A percentile compares a stretch with the other conserved stretches of the same genome.
phyloP scores from a whole-genome alignment of 1,140 invertebrate species.

The Sitodiplosis mosellana region DNA sequence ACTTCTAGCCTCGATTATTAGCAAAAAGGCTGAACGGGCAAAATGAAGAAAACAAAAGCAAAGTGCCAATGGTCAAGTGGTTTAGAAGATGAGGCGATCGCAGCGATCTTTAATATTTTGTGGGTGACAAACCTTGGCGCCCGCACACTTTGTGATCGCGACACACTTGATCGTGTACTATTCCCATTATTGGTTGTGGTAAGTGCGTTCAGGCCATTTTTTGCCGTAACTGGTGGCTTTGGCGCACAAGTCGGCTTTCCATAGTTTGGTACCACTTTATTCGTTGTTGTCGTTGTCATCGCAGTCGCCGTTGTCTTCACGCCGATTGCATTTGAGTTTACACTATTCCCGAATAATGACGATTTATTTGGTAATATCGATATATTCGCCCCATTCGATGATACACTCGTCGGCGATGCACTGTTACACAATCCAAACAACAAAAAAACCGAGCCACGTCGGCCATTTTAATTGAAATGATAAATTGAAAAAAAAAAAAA shows the following conservation, averaged over 20 bases:
- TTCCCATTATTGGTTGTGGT: slow-evolving; percentile 11
- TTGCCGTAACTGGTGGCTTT: slow-evolving; percentile 18
- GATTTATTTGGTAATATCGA: slow-evolving; percentile 17
- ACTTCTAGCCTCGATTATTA: no score
- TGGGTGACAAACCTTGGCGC: slow-evolving; percentile 17
- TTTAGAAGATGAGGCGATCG: background rate
- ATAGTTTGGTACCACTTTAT: slow-evolving; percentile 10
- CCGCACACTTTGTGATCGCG: slow-evolving; percentile 24
- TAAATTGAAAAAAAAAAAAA: no score
- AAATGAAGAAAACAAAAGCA: no score
- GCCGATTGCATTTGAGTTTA: background rate
- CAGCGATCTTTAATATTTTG: background rate
- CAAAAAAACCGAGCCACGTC: no score
- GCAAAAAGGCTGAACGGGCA: no score
- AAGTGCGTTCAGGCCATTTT: no score
- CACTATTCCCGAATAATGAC: slow-evolving; percentile 15
- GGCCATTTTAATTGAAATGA: no score
- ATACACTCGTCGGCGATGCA: no score
- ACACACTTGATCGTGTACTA: slow-evolving; percentile 12
- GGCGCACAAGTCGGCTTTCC: slow-evolving; percentile 25
- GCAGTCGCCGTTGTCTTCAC: slow-evolving; percentile 1
- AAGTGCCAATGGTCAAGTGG: no score
- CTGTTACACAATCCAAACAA: no score
- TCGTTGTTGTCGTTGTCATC: no score
- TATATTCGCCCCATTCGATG: no score